These are phyloP conservation scores for Scrobipalpa atriplicella DNA, from an alignment of 2,888 invertebrate species.

Conservation along the genomic window DNA sequence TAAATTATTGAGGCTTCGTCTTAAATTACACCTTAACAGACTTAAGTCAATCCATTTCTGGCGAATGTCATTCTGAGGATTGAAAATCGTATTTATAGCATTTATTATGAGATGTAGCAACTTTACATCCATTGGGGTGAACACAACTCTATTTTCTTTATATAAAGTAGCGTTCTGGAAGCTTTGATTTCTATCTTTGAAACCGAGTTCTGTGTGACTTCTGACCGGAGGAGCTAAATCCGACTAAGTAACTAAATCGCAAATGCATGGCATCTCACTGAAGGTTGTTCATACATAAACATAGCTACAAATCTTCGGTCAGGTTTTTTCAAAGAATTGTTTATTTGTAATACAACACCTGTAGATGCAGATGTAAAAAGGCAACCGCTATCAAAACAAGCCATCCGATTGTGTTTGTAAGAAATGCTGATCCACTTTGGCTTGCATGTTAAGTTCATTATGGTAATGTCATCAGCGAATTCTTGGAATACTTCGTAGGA, in stretches of 20 bases:
- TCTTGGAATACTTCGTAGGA: not conserved
- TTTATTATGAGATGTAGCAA: not conserved
- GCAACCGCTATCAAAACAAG: not conserved
- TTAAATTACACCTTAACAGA: constrained; percentile 55
- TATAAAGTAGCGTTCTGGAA: no score
- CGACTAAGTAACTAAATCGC: no score
- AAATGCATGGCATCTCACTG: no score
- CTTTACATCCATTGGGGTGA: not conserved
- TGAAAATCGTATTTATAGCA: not conserved
- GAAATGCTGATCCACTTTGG: constrained; percentile 24
- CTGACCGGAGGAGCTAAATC: no score
- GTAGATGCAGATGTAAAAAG: constrained; percentile 29
- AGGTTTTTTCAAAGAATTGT: constrained; percentile 20
- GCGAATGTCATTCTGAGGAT: constrained; percentile 41
- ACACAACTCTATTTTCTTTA: no score
- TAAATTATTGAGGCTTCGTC: constrained; percentile 52
- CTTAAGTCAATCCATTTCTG: constrained; percentile 68
- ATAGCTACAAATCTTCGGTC: not conserved
- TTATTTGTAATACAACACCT: constrained; percentile 58
- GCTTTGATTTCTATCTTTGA: no score
- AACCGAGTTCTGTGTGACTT: no score
- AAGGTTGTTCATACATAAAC: no score
- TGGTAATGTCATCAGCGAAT: not conserved
- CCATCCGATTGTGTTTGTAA: not conserved
- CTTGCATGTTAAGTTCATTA: constrained; percentile 24